Evolutionary conservation across 2,888 invertebrate genomes (phyloP), one percentile per base, ranked within the genome.

Genomic region (Scelioninae gen. 1): DNA sequence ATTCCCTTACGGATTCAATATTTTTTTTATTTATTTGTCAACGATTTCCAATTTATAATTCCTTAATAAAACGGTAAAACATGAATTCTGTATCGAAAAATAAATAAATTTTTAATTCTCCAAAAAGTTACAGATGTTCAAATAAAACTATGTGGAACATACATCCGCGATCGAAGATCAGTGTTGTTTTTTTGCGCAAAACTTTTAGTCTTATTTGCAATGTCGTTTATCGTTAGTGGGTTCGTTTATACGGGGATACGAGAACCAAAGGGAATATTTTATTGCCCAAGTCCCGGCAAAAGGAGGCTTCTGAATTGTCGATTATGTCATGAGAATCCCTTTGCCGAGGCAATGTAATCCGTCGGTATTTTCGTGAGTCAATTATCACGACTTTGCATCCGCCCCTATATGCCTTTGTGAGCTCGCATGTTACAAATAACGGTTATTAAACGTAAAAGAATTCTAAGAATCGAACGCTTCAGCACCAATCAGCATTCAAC

Each of bases 201-300:
- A 13, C 15, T n/a, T 13, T 10, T n/a, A 51, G 29, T 32, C 40
- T 72, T 79, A 65, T 66, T 60, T 66, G 60, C 49, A 9, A n/a
- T 43, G 51, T 51, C 51, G 43, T 49, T 15, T 15, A 32, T 55
- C 45, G 43, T 65, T 53, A n/a, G n/a, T n/a, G n/a, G 29, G 63
- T 60, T 58, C 53, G 68, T 66, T 66, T 60, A 40, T 38, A n/a
- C 31, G n/a, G n/a, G n/a, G n/a, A n/a, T n/a, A n/a, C n/a, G n/a
- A n/a, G n/a, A 62, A 32, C 45, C 78, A 78, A 78, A 85, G 72
- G 49, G 77, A 83, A 78, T 77, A 77, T 68, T 82, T 84, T 76
- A 79, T 85, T 66, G 56, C 53, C 47, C 62, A 40, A 40, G 58
- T 16, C 13, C 43, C 9, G 34, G 43, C 51, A 34, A 34, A 68